These are phyloP conservation scores for Drosophila aldrichi DNA, from an alignment of 2,888 invertebrate species.

Conservation along the genomic window DNA sequence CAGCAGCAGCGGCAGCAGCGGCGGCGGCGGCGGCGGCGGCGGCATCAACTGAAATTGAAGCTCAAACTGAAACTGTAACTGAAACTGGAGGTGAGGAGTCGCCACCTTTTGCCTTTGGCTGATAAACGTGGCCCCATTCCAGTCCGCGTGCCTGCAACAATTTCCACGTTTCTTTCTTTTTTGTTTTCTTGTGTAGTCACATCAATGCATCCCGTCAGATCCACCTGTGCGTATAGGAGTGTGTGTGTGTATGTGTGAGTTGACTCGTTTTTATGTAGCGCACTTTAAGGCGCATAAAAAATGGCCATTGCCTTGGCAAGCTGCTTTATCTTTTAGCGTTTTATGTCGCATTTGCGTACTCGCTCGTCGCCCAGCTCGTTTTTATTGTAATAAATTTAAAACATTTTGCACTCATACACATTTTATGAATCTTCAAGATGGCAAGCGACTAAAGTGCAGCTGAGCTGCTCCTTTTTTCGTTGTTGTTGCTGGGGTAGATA, in stretches of 20 bases:
- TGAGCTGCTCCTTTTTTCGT: slow-evolving; percentile 45
- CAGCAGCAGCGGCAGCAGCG: neutral
- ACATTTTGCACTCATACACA: slow-evolving; percentile 80
- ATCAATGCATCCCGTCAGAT: slow-evolving; percentile 55
- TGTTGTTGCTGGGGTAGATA: slow-evolving; percentile 49
- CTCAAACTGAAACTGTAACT: slow-evolving; percentile 35
- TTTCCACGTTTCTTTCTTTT: slow-evolving; percentile 24
- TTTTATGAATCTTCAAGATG: slow-evolving; percentile 75
- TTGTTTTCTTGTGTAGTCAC: slow-evolving; percentile 47
- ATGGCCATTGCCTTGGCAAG: slow-evolving; percentile 57
- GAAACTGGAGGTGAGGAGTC: slow-evolving; percentile 24
- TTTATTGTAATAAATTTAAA: slow-evolving; percentile 81
- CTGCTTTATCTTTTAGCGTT: slow-evolving; percentile 77
- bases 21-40: neutral
- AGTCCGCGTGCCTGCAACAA: slow-evolving; percentile 48
- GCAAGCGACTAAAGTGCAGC: slow-evolving; percentile 67
- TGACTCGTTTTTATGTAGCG: slow-evolving; percentile 63
- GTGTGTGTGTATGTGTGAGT: slow-evolving; percentile 4
- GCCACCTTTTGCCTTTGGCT: slow-evolving; percentile 56
- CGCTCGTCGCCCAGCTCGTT: slow-evolving; percentile 60
- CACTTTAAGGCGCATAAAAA: slow-evolving; percentile 78
- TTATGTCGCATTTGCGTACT: slow-evolving; percentile 78
- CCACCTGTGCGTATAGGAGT: slow-evolving; percentile 32
- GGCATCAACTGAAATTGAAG: slow-evolving; percentile 22
- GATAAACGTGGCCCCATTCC: slow-evolving; percentile 51